Evolutionary conservation across 2,888 invertebrate species (phyloP).

Genomic region (Chaetogeoica ovagalla): DNA sequence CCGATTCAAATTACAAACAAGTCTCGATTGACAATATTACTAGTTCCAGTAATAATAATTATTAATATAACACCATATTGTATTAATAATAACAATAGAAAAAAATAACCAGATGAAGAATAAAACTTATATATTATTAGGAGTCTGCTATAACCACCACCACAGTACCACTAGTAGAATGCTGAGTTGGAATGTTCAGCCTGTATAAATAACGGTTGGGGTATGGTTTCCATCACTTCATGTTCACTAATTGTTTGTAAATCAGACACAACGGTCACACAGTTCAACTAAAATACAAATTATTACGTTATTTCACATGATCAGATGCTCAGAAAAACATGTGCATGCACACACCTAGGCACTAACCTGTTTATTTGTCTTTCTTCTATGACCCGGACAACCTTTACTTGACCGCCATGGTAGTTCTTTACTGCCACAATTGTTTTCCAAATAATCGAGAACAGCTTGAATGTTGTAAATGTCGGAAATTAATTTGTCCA

Average conservation of each 20-base stretch:
- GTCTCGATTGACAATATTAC: constrained; percentile 13
- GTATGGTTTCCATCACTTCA: constrained; percentile 38
- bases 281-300: constrained; percentile 19
- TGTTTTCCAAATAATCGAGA: constrained; percentile 40
- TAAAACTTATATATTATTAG: not conserved
- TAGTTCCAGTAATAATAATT: not conserved
- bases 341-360: not conserved
- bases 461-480: constrained; percentile 40
- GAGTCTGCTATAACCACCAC: too few relatives aligned
- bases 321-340: not conserved
- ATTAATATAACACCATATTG: not conserved
- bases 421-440: constrained; percentile 43
- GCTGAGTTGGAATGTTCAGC: not conserved
- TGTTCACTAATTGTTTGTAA: constrained; percentile 45
- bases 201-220: constrained; percentile 21
- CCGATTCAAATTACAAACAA: constrained; percentile 15
- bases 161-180: too few relatives aligned
- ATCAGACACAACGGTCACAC: constrained; percentile 45
- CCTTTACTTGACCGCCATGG: constrained; percentile 46
- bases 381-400: constrained; percentile 36
- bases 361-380: constrained; percentile 33
- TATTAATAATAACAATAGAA: too few relatives aligned
- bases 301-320: not conserved
- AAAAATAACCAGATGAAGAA: not conserved
- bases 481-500: constrained; percentile 26